Conservation (phyloP, 92 coral and sea anemone genomes). For the Paramuricea clavata region DNA sequence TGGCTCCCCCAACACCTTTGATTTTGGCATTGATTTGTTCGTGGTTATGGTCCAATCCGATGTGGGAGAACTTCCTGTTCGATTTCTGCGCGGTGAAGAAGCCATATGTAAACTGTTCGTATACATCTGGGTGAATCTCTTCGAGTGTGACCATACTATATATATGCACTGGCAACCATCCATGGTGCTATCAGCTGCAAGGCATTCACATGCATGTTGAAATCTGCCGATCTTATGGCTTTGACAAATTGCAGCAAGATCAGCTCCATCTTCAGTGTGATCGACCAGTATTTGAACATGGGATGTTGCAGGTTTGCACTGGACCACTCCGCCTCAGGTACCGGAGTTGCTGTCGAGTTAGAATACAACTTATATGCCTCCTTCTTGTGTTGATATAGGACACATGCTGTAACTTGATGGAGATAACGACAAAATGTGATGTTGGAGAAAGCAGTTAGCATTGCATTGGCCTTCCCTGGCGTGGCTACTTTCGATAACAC, state of each 20-base stretch:
- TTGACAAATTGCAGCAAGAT: constrained; percentile 59
- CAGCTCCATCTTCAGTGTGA: constrained; percentile 57
- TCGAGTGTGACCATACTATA: constrained; percentile 63
- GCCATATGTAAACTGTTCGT: constrained; percentile 65
- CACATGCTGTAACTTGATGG: constrained; percentile 30
- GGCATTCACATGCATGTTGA: constrained; percentile 48
- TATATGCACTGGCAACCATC: constrained; percentile 75
- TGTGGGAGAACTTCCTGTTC: constrained; percentile 64
- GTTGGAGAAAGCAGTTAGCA: constrained; percentile 33
- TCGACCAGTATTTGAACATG: constrained; percentile 66
- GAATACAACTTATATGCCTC: constrained; percentile 13
- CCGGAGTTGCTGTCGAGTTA: constrained; percentile 20
- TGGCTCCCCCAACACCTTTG: constrained; percentile 79
- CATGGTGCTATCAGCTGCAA: constrained; percentile 51
- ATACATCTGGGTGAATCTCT: constrained; percentile 61
- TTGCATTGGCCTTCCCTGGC: constrained; percentile 28
- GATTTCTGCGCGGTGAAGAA: constrained; percentile 73
- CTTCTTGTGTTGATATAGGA: constrained; percentile 29
- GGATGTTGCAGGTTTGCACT: constrained; percentile 29
- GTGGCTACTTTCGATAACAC: constrained; percentile 28
- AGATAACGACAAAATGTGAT: constrained; percentile 30
- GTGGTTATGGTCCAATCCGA: constrained; percentile 70
- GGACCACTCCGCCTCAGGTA: constrained; percentile 26
- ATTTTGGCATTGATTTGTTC: constrained; percentile 72
- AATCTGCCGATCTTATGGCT: constrained; percentile 48